phyloP scores from a whole-genome alignment of 2,797 vertebrate genomes.

The Masticophis lateralis region DNA sequence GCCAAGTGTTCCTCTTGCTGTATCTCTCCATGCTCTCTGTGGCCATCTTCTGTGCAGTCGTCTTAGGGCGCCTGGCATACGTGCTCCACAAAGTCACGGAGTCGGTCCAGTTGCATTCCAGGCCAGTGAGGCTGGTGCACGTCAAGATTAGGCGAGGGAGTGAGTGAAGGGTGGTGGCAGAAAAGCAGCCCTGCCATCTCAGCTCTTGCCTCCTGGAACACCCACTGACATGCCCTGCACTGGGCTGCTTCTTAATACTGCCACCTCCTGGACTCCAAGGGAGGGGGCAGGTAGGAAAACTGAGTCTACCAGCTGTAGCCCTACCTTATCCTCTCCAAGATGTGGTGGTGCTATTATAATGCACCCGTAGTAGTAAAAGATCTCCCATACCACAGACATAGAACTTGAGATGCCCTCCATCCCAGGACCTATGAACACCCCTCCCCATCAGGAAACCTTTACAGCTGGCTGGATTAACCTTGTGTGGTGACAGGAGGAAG shows the following conservation, averaged over 20 bases:
- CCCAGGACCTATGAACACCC: background rate
- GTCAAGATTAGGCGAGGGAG: slow-evolving; percentile 13
- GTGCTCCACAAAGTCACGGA: slow-evolving; percentile 26
- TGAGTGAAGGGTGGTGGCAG: background rate
- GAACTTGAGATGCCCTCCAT: background rate
- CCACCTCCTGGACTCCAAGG: background rate
- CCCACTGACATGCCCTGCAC: background rate
- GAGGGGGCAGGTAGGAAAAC: too few relatives aligned
- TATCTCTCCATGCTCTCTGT: slow-evolving; percentile 6
- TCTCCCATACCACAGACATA: background rate
- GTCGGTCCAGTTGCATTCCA: accelerated
- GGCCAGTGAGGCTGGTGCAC: slow-evolving; percentile 20
- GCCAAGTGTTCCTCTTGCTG: slow-evolving; percentile 13
- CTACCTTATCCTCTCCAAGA: background rate
- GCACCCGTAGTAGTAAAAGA: background rate
- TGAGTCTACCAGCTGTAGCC: background rate
- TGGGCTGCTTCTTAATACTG: background rate
- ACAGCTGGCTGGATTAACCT: background rate
- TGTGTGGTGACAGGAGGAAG: background rate
- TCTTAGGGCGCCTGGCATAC: background rate
- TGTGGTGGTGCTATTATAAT: background rate
- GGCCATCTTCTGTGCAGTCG: background rate
- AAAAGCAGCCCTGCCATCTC: background rate
- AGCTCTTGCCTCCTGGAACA: background rate
- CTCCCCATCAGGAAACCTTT: background rate